Conservation (phyloP, 2,888 invertebrate genomes). For the Andricus quercusramuli region DNA sequence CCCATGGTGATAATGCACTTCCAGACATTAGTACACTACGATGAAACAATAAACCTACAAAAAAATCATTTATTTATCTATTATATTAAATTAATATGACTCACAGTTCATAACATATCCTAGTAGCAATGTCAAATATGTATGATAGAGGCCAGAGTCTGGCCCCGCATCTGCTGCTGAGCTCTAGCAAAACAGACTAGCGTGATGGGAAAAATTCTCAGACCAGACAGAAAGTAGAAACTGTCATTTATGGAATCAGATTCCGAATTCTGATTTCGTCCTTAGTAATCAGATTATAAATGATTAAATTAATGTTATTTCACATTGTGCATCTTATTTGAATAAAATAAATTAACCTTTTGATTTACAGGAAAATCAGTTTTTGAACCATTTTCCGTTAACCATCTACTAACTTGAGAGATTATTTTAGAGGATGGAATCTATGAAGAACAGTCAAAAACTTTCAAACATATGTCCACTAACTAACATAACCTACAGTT, state of each 20-base stretch:
- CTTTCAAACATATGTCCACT: no score
- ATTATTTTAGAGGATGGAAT: no score
- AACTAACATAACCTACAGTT: no score
- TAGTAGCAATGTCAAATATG: background rate
- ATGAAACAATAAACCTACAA: conserved; percentile 91
- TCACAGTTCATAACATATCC: background rate
- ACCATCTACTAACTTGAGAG: no score
- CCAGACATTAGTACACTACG: conserved; percentile 95
- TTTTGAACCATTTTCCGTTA: no score
- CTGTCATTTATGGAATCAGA: background rate
- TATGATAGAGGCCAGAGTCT: background rate
- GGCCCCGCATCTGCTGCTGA: background rate
- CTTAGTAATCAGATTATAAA: no score
- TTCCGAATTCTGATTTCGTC: no score
- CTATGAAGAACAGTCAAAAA: no score
- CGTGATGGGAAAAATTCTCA: background rate
- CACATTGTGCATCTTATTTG: no score
- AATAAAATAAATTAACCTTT: no score
- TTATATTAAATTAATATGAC: background rate
- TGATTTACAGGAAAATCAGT: no score
- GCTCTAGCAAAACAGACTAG: background rate
- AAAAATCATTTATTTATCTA: conserved; percentile 52
- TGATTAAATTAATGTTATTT: no score
- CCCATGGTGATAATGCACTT: conserved; percentile 94
- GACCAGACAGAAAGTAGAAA: background rate